Base-by-base conservation (phyloP, 2,113 vertebrate species). In the Scatophagus argus region DNA sequence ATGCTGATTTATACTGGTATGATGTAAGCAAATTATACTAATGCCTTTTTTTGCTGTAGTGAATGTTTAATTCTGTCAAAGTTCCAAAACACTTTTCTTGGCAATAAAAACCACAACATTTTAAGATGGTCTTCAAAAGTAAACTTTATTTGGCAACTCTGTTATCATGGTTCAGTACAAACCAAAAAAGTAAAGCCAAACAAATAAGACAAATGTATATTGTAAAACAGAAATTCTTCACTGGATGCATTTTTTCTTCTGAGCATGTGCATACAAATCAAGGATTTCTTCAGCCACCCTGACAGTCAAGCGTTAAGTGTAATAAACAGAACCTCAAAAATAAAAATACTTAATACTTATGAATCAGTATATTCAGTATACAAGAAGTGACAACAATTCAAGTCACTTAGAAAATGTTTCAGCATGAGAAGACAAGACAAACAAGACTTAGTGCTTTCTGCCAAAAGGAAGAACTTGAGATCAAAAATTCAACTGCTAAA, bases 131-230 rank as follows among this genome's bases (percentile, higher is more conserved):
- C 29, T 83, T 79, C 55, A 59, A 75, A 83, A 56, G 63, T 27
- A 44, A 6, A 27, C 31, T 92, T 91, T 92, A 92, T 88, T 93
- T 87, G 83, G 80, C 82, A 88, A 78, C 5, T 73, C 27, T 67
- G 52, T 79, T 41, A 58, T 75, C 14, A 2, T 56, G 8, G 21
- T 54, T 51, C 34, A 47, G 58, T 32, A 74, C 21, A 70, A 75
- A 80, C 38, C 23, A 0, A 17, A n/a, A 73, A 36, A 49, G 39
- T 23, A 16, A 70, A 79, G 36, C n/a, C 13, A 0, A 78, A 13
- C 13, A 36, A 77, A 60, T 32, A 23, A 41, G n/a, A 59, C 17
- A 29, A 55, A 49, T 38, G n/a, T 46, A 41, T 4, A 21, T 0
- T 62, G 25, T 64, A 47, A 29, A 34, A 73, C 49, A 69, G 6